Evolutionary conservation across 1,140 invertebrate genomes (phyloP), one percentile per base, ranked within the genome.

Genomic region (Argopecten irradians): DNA sequence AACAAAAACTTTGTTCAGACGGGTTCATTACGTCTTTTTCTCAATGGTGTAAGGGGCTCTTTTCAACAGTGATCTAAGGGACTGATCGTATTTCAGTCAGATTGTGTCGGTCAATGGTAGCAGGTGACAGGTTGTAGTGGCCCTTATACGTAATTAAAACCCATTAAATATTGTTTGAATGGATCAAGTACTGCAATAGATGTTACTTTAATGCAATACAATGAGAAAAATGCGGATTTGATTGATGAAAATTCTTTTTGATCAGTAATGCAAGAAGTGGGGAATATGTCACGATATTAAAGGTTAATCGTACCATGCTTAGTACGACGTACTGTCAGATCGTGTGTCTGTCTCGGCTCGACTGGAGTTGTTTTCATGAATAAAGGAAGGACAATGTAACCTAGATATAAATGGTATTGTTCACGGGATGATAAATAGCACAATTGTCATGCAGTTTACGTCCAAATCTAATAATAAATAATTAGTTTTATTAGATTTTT

Each of bases 31-130:
- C 55, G n/a, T 71, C 55, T 71, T 71, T 71, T 71, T 71, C 55
- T 71, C 55, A 71, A 71, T 71, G 55, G 55, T 71, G 55, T 71
- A 71, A 71, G 55, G 55, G 55, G 22, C n/a, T 71, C 55, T 71
- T 71, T 71, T 71, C 55, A 28, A 28, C 55, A 71, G 16, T 71
- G 55, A 71, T 71, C 55, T 71, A 71, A 71, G 55, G 55, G 55
- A 11, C 55, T 71, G n/a, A 71, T 71, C 55, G 28, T 71, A 71
- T 71, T 28, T 71, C 55, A 71, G 55, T 19, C 43, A 5, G 2
- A 46, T 28, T 71, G n/a, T 71, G 55, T n/a, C 55, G 7, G 55
- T 71, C 55, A 71, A 16, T 71, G 22, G 55, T 71, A 71, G 28
- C n/a, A 71, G n/a, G 36, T 39, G n/a, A n/a, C 8, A 3, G 28